phyloP scores from a whole-genome alignment of 92 coral and sea anemone genomes.

The Ricordea florida region DNA sequence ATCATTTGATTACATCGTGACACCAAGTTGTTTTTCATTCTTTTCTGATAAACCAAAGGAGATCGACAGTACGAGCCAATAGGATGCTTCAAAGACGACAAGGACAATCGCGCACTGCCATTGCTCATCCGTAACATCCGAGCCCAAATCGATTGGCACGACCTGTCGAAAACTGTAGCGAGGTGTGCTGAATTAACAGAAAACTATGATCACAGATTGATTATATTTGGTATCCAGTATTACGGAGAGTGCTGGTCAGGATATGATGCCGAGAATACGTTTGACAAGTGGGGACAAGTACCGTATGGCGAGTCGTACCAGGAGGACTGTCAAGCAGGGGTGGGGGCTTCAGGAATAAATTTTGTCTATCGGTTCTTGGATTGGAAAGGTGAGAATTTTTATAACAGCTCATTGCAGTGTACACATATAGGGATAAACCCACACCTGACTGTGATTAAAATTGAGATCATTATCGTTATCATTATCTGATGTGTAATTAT shows the following conservation, averaged over 20 bases:
- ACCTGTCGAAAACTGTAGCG: constrained; percentile 41
- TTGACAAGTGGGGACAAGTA: constrained; percentile 22
- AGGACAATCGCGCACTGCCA: constrained; percentile 35
- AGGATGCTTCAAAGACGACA: constrained; percentile 51
- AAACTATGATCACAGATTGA: neutral
- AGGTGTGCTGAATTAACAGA: constrained; percentile 43
- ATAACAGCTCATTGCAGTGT: too few relatives aligned
- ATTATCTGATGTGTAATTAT: too few relatives aligned
- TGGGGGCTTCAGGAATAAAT: constrained; percentile 25
- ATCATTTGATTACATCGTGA: too few relatives aligned
- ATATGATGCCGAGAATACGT: constrained; percentile 17
- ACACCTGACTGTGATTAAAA: too few relatives aligned
- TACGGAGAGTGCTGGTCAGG: constrained; percentile 77
- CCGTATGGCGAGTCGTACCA: neutral
- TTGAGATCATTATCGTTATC: too few relatives aligned
- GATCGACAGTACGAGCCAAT: constrained; percentile 36
- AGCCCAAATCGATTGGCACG: constrained; percentile 43
- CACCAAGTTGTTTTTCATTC: neutral
- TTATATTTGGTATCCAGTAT: constrained; percentile 66
- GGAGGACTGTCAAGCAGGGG: constrained; percentile 58
- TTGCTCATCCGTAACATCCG: constrained; percentile 28
- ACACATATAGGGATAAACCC: too few relatives aligned
- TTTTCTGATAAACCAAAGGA: neutral
- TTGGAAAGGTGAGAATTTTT: neutral
- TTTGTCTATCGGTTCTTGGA: constrained; percentile 57